Evolutionary conservation across 1,140 invertebrate genomes (phyloP).

Genomic region (Propsilocerus akamusi): DNA sequence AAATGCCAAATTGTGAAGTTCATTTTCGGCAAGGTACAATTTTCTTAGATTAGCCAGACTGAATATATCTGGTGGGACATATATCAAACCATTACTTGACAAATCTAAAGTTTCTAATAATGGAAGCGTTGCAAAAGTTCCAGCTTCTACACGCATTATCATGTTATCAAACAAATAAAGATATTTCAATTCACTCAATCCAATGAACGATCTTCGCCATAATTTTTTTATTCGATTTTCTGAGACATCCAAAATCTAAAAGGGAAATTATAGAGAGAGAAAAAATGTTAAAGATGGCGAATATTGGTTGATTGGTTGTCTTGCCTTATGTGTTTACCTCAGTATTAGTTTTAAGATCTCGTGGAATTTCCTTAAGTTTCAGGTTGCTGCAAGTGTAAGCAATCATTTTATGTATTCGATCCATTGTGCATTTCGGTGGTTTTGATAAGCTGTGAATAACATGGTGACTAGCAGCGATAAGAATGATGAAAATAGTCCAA

Average conservation of each 20-base stretch:
- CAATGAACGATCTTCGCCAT: not conserved
- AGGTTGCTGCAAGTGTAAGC: not conserved
- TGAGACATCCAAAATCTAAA: not conserved
- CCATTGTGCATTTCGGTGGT: not conserved
- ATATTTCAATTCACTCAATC: not conserved
- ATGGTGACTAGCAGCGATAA: no score
- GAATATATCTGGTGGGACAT: no score
- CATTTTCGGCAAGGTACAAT: no score
- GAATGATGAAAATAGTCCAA: no score
- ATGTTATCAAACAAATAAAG: constrained; percentile 15
- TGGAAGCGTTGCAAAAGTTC: no score
- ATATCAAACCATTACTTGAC: no score
- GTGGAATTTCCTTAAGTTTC: not conserved
- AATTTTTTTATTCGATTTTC: not conserved
- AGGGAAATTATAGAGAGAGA: not conserved
- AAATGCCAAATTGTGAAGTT: no score
- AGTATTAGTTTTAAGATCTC: not conserved
- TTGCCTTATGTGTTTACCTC: not conserved
- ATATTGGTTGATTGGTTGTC: not conserved
- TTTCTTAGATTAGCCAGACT: no score
- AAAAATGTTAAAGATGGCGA: not conserved
- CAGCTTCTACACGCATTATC: no score
- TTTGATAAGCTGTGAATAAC: no score
- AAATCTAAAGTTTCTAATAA: no score
- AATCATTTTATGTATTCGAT: not conserved